Evolutionary conservation across 2,113 vertebrate genomes (phyloP).

Genomic region (Tragelaphus buxtoni): DNA sequence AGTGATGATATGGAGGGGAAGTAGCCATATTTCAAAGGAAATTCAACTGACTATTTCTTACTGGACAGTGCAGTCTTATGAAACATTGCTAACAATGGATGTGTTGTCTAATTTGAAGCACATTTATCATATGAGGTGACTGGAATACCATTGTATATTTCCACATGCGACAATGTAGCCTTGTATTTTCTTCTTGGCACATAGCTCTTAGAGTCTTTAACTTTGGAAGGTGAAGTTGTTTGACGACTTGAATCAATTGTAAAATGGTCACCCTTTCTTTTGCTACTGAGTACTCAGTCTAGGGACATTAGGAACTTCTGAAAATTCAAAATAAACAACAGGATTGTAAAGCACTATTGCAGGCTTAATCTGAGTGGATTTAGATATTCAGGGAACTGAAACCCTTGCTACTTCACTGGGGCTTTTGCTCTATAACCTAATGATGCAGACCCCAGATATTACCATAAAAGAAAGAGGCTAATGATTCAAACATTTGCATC

Average conservation of each 20-base stretch:
- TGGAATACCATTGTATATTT: conserved; percentile 21
- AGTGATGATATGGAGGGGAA: neutral
- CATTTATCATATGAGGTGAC: neutral
- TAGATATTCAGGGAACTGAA: neutral
- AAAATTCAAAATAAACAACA: neutral
- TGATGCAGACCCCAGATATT: neutral
- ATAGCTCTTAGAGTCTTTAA: neutral
- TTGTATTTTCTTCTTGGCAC: conserved; percentile 7
- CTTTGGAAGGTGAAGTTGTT: conserved; percentile 42
- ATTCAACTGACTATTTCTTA: neutral
- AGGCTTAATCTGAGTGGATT: neutral
- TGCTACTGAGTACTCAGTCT: conserved; percentile 28
- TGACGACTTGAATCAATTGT: conserved; percentile 41
- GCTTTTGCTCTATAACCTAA: neutral
- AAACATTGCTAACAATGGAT: neutral
- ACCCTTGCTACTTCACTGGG: neutral
- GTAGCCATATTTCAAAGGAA: neutral
- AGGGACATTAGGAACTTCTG: neutral
- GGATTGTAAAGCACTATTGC: neutral
- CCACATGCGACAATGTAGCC: neutral
- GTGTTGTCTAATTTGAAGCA: neutral
- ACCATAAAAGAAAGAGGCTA: conserved; percentile 46
- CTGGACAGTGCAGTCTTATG: neutral
- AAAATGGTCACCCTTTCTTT: conserved; percentile 53
- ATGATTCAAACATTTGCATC: conserved; percentile 66